A percentile compares a stretch with the other conserved stretches of the same genome.
These are phyloP conservation scores for Plagiodera versicolora DNA, from an alignment of 2,888 invertebrate species.

Conservation along the genomic window DNA sequence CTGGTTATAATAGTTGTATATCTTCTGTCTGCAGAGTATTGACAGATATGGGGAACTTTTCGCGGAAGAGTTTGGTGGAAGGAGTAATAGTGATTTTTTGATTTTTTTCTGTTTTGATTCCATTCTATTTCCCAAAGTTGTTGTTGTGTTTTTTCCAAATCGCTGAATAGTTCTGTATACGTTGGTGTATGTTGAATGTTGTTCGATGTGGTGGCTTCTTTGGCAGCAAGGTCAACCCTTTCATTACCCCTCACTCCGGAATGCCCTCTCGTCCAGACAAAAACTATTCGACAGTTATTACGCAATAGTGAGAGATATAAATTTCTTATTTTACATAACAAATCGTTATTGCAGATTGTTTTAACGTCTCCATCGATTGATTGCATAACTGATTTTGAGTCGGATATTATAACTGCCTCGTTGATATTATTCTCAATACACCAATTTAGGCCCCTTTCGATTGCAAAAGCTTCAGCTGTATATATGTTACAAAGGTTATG, in stretches of 20 bases:
- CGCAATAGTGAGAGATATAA: not conserved
- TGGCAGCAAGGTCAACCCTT: not conserved
- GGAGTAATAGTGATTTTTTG: too few relatives aligned
- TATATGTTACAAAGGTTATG: not conserved
- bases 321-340: not conserved
- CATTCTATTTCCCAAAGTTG: not conserved
- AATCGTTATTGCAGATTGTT: not conserved
- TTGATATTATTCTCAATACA: not conserved
- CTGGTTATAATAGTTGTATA: too few relatives aligned
- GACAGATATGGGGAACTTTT: too few relatives aligned
- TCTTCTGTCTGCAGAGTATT: too few relatives aligned
- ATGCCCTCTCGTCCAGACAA: slow-evolving; percentile 1
- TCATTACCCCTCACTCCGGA: not conserved
- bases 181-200: too few relatives aligned
- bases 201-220: not conserved
- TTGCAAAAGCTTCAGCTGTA: not conserved
- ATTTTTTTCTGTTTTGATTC: too few relatives aligned
- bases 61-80: too few relatives aligned
- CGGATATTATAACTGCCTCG: not conserved
- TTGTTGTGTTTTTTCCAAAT: not conserved
- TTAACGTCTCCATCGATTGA: not conserved
- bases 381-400: not conserved
- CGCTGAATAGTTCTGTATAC: not conserved
- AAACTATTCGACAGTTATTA: not conserved
- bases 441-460: not conserved